Evolutionary conservation across 2,797 vertebrate genomes (phyloP), one percentile per base, ranked within the genome.

Genomic region (Lepilemur ruficaudatus): DNA sequence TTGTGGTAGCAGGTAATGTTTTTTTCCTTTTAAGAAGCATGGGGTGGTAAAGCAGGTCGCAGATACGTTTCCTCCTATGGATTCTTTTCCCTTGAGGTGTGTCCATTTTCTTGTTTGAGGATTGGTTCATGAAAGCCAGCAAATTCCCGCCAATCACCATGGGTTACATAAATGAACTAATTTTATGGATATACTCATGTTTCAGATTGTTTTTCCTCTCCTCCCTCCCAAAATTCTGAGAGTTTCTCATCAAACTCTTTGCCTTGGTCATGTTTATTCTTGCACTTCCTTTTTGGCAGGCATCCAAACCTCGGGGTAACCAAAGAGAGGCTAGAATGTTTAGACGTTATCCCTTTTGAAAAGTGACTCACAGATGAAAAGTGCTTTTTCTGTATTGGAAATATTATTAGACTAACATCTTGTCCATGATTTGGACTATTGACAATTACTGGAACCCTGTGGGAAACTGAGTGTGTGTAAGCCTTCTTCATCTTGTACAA

Each of bases 161-260:
- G 59, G 86, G 83, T 97, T 96, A 79, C 59, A 46, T 75, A 97
- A 97, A 91, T 79, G 91, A 91, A 85, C 91, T 72, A 32, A 88
- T 94, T 93, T 96, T 96, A 89, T 97, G 96, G 65, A 78, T 86
- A 93, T 43, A 38, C 79, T 98, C 83, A 90, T 35, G 23, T 96
- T 98, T 97, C 95, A 61, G 79, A 79, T 93, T 89, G 84, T 93
- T 96, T 98, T 94, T 94, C 76, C 89, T 96, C 18, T 78, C 25
- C 46, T 81, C 25, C 38, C 67, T 96, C 90, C 70, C 87, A 81
- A 96, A 82, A 14, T 89, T 55, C 79, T 78, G 65, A 95, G 52
- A 55, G 50, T 84, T 95, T 96, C 94, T 95, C 95, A 72, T 95
- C 17, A 0, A 95, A 17, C 73, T 93, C 61, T 96, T 76, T 46